These are phyloP conservation scores for Lota lota DNA, from an alignment of 2,113 vertebrate genomes.

Conservation along the genomic window DNA sequence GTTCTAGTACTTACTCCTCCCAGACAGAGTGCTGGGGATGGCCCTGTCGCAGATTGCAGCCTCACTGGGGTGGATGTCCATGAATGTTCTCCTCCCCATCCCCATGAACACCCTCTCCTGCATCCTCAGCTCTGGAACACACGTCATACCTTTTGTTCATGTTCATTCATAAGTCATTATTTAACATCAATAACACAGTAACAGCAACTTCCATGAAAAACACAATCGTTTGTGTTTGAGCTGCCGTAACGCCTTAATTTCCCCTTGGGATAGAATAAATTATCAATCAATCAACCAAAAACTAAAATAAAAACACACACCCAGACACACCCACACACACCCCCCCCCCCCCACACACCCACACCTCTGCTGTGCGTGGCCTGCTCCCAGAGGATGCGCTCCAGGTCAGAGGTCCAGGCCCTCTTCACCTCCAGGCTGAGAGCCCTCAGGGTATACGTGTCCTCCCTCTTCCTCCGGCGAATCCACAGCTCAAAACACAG, in stretches of 20 bases:
- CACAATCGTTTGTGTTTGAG: too few species aligned
- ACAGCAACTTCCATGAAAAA: too few species aligned
- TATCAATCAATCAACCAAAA: too few species aligned
- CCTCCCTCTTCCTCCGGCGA: constrained; percentile 71
- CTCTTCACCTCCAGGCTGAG: constrained; percentile 67
- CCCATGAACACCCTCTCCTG: constrained; percentile 81
- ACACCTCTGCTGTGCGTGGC: constrained; percentile 71
- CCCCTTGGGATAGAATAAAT: too few species aligned
- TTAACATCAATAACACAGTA: too few species aligned
- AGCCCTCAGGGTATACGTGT: constrained; percentile 72
- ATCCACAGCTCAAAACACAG: constrained; percentile 80
- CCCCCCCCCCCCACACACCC: not conserved
- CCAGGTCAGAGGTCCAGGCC: constrained; percentile 75
- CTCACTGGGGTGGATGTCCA: constrained; percentile 76
- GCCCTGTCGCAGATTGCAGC: constrained; percentile 73
- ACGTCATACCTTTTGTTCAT: too few species aligned
- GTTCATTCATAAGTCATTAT: too few species aligned
- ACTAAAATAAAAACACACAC: too few species aligned
- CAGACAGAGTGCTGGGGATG: constrained; percentile 53
- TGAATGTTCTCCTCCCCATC: constrained; percentile 73
- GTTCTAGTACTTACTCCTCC: constrained; percentile 64
- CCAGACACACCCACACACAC: not conserved
- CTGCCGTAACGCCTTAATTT: too few species aligned
- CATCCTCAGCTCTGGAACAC: constrained; percentile 70
- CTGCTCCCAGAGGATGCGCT: constrained; percentile 76